Base-by-base conservation (phyloP, 2,888 invertebrate genomes). In the Drosophila mettleri region DNA sequence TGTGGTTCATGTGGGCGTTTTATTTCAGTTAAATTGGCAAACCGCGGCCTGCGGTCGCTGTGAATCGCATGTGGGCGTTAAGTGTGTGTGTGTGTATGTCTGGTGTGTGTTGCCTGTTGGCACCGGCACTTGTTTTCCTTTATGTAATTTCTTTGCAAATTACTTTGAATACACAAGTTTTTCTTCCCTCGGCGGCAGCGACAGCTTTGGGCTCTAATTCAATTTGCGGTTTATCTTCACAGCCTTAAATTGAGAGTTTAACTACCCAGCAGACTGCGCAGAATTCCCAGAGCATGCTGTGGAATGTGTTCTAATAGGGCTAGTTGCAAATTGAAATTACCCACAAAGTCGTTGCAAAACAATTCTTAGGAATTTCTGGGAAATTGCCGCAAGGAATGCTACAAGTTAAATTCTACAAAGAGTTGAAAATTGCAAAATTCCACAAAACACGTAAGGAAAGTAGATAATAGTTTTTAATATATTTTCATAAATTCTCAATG, bases 11-110 rank as follows among this genome's bases (percentile, higher is more conserved):
- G 85, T 85, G 73, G 85, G 85, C 89, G 85, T 85, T 82, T 88
- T 88, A 88, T 87, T 89, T 85, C 74, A 73, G 58, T 79, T 87
- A 87, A 87, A 88, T 88, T 84, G 84, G 84, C 84, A 88, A 87
- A 81, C 87, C 74, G 65, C 82, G 53, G 70, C 36, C 73, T 62
- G 57, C 51, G 75, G 64, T 67, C 59, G 41, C 67, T 48, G 53
- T 53, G 53, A 46, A 46, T 60, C 54, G 33, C 34, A 73, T 73
- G 80, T 76, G 67, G 81, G 75, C 82, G 75, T 60, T 65, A 16
- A 67, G 51, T 53, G 60, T 60, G 45, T 48, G 60, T 75, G 31
- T 33, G 34, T 43, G 29, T 52, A 67, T 62, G 46, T 43, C 34
- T 65, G 60, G 14, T 20, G 48, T 31, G 18, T 20, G 48, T 14